These are phyloP conservation scores for Scaptomyza graminum DNA, from an alignment of 1,140 invertebrate genomes.

Conservation along the genomic window DNA sequence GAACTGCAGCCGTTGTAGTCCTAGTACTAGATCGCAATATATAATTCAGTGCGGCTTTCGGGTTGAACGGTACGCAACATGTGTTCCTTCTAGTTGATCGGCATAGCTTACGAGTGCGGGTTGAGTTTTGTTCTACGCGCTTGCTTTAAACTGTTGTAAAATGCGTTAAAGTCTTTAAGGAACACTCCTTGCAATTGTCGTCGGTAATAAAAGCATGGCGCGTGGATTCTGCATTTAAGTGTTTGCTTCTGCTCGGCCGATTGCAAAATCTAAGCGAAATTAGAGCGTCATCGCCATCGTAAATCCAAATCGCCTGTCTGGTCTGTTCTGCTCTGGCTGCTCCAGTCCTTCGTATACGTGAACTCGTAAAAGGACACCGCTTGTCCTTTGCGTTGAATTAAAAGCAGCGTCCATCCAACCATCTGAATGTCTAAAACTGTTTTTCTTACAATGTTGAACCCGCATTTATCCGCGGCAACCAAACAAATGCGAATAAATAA, in stretches of 20 bases:
- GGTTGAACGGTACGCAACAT: conserved; percentile 55
- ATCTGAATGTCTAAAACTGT: conserved; percentile 37
- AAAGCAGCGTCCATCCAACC: conserved; percentile 17
- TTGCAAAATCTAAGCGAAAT: conserved; percentile 72
- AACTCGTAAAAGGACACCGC: conserved; percentile 62
- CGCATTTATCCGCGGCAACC: conserved; percentile 50
- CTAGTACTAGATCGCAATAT: conserved; percentile 26
- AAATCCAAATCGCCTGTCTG: conserved; percentile 64
- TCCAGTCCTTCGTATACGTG: conserved; percentile 54
- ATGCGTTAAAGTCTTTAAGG: conserved; percentile 1
- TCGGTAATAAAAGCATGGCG: conserved; percentile 39
- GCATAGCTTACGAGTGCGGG: background rate
- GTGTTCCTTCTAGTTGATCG: conserved; percentile 45
- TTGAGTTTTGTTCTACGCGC: background rate
- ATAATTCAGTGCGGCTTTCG: conserved; percentile 63
- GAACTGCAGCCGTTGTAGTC: background rate
- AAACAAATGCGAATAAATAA: conserved; percentile 67
- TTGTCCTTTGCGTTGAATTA: conserved; percentile 29
- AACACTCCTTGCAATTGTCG: conserved; percentile 33
- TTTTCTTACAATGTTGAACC: conserved; percentile 64
- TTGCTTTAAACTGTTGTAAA: background rate
- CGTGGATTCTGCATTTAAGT: conserved; percentile 41
- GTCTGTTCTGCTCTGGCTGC: conserved; percentile 13
- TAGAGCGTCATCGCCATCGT: conserved; percentile 58
- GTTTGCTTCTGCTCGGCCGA: conserved; percentile 56